A percentile compares a stretch with the other conserved stretches of the same genome.
Conservation (phyloP, 1,140 invertebrate species). For the Pinna nobilis region DNA sequence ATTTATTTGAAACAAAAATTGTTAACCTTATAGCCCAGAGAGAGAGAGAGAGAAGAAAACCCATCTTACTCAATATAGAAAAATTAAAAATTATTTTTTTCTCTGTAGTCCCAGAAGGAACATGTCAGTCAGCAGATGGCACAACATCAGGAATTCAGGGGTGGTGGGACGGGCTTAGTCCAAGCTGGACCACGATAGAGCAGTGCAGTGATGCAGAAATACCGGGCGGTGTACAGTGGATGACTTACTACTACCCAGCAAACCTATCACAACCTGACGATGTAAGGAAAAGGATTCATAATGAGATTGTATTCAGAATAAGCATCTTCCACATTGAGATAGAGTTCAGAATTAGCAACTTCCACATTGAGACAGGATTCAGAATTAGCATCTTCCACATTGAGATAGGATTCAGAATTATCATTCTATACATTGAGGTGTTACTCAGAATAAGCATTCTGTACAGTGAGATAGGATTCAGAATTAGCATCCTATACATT, state of each 20-base stretch:
- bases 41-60: too few species aligned
- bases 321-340: too few species aligned
- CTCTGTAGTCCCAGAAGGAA: conserved; percentile 52
- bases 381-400: neutral
- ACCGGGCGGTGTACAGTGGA: conserved; percentile 90
- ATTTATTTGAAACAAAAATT: neutral
- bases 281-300: conserved; percentile 49
- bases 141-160: conserved; percentile 85
- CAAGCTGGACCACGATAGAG: conserved; percentile 82
- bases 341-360: too few species aligned
- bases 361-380: too few species aligned
- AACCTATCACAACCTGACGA: conserved; percentile 91
- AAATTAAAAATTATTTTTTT: neutral
- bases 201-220: conserved; percentile 87
- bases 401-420: too few species aligned
- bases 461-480: too few species aligned
- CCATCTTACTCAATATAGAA: too few species aligned
- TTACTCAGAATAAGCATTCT: too few species aligned
- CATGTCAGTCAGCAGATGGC: conserved; percentile 50
- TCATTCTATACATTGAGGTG: too few species aligned
- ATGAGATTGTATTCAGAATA: too few species aligned
- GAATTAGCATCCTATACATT: too few species aligned
- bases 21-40: neutral
- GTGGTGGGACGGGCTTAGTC: conserved; percentile 91
- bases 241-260: conserved; percentile 89